phyloP scores from a whole-genome alignment of 2,113 vertebrate genomes.

The Hippocampus comes region DNA sequence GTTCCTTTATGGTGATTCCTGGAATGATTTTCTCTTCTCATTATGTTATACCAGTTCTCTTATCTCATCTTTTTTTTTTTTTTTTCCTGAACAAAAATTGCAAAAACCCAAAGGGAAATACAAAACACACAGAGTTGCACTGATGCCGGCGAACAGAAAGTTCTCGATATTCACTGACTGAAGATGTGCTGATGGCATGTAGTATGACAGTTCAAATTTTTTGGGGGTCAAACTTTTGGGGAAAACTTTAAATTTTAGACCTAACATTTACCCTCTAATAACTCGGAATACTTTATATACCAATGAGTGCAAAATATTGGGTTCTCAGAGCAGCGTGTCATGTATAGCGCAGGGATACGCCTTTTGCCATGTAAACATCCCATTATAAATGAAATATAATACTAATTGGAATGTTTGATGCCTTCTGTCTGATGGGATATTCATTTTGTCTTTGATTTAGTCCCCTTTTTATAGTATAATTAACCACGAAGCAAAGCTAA shows the following conservation, averaged over 20 bases:
- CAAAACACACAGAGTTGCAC: too few species aligned
- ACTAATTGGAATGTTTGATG: background rate
- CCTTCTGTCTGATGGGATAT: background rate
- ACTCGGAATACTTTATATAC: background rate
- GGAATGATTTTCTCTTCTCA: too few species aligned
- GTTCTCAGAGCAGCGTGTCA: background rate
- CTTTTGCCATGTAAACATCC: background rate
- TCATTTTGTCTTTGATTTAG: background rate
- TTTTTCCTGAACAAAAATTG: too few species aligned
- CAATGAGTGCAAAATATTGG: background rate
- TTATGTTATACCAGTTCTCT: too few species aligned
- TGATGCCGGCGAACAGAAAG: background rate
- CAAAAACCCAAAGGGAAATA: too few species aligned
- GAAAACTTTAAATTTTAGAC: background rate
- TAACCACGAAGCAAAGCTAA: constrained; percentile 5
- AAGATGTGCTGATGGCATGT: too few species aligned
- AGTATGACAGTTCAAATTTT: background rate
- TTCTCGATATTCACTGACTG: too few species aligned
- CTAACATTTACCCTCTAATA: background rate
- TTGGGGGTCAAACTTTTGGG: background rate
- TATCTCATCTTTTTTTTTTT: too few species aligned
- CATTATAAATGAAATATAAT: too few species aligned
- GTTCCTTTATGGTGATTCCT: too few species aligned
- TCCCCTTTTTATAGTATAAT: background rate
- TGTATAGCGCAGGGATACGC: background rate